phyloP scores from a whole-genome alignment of 2,113 vertebrate genomes.

The Bolborhynchus lineola region DNA sequence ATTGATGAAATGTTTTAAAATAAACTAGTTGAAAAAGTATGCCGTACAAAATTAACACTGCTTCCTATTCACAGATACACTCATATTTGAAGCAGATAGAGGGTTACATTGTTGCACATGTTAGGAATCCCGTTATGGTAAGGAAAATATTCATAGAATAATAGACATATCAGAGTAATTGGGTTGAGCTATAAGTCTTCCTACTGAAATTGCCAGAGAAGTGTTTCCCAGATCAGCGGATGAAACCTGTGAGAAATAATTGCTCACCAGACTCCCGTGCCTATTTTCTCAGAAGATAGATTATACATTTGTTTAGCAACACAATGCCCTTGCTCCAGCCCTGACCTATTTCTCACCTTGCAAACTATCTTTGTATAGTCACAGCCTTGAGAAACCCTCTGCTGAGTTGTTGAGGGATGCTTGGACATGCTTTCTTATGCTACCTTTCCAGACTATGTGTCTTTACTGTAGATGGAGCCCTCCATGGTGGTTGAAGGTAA shows the following conservation, averaged over 20 bases:
- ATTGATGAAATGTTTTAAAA: not conserved
- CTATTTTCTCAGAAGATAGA: not conserved
- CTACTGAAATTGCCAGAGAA: not conserved
- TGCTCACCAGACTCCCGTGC: not conserved
- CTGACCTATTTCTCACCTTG: not conserved
- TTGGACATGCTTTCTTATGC: not conserved
- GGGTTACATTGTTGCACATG: not conserved
- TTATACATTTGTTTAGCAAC: not conserved
- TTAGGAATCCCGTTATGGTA: not conserved
- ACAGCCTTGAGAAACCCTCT: not conserved
- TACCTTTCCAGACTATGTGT: not conserved
- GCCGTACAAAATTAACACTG: not conserved
- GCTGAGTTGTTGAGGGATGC: not conserved
- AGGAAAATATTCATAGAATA: not conserved
- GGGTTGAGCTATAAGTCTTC: not conserved
- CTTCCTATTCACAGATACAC: not conserved
- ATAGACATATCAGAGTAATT: not conserved
- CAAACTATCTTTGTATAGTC: not conserved
- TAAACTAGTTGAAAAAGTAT: not conserved
- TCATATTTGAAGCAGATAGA: not conserved
- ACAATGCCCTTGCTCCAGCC: not conserved
- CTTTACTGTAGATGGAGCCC: not conserved
- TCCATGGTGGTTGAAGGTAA: not conserved
- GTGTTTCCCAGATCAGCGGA: not conserved
- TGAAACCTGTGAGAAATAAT: not conserved